These are phyloP conservation scores for Drosophila greeni DNA, from an alignment of 2,888 invertebrate species.

Conservation along the genomic window DNA sequence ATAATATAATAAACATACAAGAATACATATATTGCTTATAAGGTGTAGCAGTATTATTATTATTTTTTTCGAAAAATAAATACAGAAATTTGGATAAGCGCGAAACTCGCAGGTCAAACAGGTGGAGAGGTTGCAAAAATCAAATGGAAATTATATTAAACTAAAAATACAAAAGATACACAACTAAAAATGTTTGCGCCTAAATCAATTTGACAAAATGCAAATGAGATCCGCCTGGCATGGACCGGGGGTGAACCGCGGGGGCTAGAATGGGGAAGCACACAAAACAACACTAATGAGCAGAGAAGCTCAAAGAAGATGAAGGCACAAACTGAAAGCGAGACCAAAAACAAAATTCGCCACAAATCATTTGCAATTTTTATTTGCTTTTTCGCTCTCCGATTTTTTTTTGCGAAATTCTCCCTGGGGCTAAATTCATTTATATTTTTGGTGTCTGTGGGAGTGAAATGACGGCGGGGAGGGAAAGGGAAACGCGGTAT, in stretches of 20 bases:
- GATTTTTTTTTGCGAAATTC: conserved; percentile 54
- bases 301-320: conserved; percentile 53
- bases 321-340: conserved; percentile 55
- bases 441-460: conserved; percentile 54
- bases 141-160: conserved; percentile 33
- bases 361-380: conserved; percentile 72
- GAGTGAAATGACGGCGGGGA: neutral
- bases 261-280: conserved; percentile 27
- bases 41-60: too few species aligned
- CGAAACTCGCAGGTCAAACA: conserved; percentile 13
- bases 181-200: conserved; percentile 58
- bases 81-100: neutral
- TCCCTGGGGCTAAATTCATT: conserved; percentile 68
- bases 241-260: neutral
- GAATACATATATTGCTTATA: too few species aligned
- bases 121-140: conserved; percentile 33
- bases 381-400: conserved; percentile 46
- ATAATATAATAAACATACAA: too few species aligned
- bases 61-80: neutral
- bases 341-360: conserved; percentile 53
- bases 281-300: conserved; percentile 67
- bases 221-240: conserved; percentile 34
- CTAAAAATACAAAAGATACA: conserved; percentile 29
- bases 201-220: conserved; percentile 72
- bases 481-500: neutral